Evolutionary conservation across 2,113 vertebrate genomes (phyloP), one percentile per base, ranked within the genome.

Genomic region (Sula dactylatra): DNA sequence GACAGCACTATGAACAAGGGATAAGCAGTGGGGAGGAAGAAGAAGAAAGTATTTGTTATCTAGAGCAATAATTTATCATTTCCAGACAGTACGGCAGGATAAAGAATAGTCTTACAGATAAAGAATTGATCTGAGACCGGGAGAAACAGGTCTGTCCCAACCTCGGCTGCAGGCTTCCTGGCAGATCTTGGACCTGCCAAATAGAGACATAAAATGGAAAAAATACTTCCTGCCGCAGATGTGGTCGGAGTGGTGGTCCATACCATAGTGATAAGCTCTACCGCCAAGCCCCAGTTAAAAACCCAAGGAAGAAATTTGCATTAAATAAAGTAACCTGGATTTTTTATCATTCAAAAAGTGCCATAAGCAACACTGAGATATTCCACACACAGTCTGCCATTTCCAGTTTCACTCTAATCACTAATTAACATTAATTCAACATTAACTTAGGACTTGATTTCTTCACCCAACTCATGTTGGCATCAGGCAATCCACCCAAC

Each of bases 391-490:
- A 62, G 87, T 34, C 36, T 58, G 73, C 89, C 79, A 64, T 86
- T 90, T 96, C 65, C 95, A 86, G 85, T 95, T 82, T 93, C 26
- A 34, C 64, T 36, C 32, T 77, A 88, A 85, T 52, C 78, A 47
- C 71, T 86, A 45, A 96, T 91, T 83, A 93, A 56, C 94, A 82
- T 87, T 92, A 94, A 90, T 93, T 94, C 88, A 94, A 52, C 69
- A 80, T 88, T 58, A 93, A 62, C 36, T 80, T 32, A 84, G 94
- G 54, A 95, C 22, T 67, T 65, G 2, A 29, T 94, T 95, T 96
- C 72, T 97, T 62, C 73, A 91, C 79, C 58, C 42, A 81, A 4
- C 9, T 82, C 78, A 18, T 73, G 47, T 47, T 92, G 91, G 40
- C 91, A 80, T 76, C 82, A 84, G 40, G 58, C 19, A 95, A 88